Evolutionary conservation across 1,140 invertebrate species (phyloP).

Genomic region (Calephelis nemesis): DNA sequence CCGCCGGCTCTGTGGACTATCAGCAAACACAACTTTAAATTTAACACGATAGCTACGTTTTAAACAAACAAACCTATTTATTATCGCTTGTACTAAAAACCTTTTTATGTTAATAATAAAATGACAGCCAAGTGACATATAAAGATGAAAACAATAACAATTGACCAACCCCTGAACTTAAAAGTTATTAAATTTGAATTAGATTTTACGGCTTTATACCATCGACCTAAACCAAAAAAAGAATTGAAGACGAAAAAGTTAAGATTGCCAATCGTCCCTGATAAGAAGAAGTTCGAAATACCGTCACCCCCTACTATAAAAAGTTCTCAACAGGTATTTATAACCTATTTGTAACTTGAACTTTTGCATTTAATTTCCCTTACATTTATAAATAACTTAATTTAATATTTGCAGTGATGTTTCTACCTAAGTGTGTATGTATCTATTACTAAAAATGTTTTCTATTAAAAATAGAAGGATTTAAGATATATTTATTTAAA

Average conservation of each 20-base stretch:
- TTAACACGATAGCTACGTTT: background rate
- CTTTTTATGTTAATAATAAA: background rate
- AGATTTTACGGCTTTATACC: constrained; percentile 48
- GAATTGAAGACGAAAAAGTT: constrained; percentile 36
- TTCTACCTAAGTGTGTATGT: too few species aligned
- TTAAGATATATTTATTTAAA: too few species aligned
- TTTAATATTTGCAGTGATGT: too few species aligned
- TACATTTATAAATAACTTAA: background rate
- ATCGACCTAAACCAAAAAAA: constrained; percentile 19
- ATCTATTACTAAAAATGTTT: too few species aligned
- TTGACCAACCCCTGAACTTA: constrained; percentile 62
- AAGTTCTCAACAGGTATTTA: constrained; percentile 44
- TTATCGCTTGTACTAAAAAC: background rate
- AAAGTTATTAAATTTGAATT: constrained; percentile 65
- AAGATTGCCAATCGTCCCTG: constrained; percentile 42
- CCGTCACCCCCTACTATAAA: constrained; percentile 49
- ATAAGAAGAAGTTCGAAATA: constrained; percentile 41
- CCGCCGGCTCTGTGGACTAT: background rate
- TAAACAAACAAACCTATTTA: background rate
- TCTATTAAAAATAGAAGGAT: too few species aligned
- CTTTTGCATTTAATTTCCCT: too few species aligned
- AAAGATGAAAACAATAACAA: constrained; percentile 66
- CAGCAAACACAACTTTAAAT: constrained; percentile 9
- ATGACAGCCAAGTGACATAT: constrained; percentile 22
- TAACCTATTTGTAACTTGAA: constrained; percentile 2